Base-by-base conservation (phyloP, 2,113 vertebrate genomes). In the Percopsis transmontana region DNA sequence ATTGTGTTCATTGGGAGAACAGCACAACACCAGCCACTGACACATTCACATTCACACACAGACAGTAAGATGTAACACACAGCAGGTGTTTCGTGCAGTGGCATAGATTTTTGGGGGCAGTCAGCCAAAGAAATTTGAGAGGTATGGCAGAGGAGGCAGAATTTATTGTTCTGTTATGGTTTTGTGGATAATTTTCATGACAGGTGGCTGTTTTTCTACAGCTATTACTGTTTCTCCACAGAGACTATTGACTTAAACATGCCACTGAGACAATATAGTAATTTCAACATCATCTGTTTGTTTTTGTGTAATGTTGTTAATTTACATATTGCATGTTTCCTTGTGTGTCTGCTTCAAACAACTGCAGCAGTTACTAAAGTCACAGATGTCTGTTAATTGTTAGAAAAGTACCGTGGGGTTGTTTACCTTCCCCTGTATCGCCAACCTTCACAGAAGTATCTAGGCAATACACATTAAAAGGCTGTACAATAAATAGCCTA, bases 391-490 rank as follows among this genome's bases (percentile, higher is more conserved):
- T 2, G 27, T 33, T 7, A 48, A 47, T 15, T 5, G 3, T 18
- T 48, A 16, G n/a, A 53, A 2, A 24, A 39, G 2, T 60, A 27
- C 52, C 64, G 14, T 16, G 12, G 70, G 55, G 18, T 20, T 54
- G 27, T 39, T 53, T 61, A 65, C 50, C 51, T 58, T 18, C 15
- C 51, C 67, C 54, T 16, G 2, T 13, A 1, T 61, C 48, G 60
- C 44, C 68, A 62, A 60, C 60, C 63, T 65, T 71, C n/a, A 16
- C 41, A 12, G 23, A 71, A 68, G 60, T 58, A n/a, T 45, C 10
- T n/a, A 66, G 61, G 45, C 64, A 68, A 62, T 45, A 40, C 63
- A 45, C 62, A 80, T 80, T 58, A 55, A 39, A 68, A 72, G 66
- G 59, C 65, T 24, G 50, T 53, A 60, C 54, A 56, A 61, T 40